Evolutionary conservation across 2,113 vertebrate species (phyloP).

Genomic region (Pao palembangensis): DNA sequence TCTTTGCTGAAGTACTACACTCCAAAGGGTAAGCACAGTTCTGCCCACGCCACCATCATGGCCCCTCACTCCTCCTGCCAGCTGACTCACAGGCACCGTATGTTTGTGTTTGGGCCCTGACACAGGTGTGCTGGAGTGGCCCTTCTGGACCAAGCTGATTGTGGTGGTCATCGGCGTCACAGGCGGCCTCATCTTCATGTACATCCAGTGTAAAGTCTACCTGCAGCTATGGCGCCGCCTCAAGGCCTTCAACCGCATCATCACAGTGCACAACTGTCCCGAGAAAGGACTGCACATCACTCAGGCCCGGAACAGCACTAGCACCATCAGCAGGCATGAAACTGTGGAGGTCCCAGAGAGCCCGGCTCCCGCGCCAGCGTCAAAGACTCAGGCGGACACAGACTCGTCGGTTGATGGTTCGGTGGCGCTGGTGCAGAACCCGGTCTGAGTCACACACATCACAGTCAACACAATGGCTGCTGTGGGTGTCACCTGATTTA

Average conservation of each 20-base stretch:
- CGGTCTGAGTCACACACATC: conserved; percentile 74
- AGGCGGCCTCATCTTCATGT: conserved; percentile 95
- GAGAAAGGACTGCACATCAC: conserved; percentile 82
- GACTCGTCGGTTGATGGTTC: conserved; percentile 68
- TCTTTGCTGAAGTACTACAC: conserved; percentile 65
- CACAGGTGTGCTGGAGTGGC: conserved; percentile 92
- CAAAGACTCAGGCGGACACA: conserved; percentile 70
- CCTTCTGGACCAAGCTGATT: conserved; percentile 96
- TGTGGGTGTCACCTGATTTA: not conserved
- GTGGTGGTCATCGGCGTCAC: conserved; percentile 91
- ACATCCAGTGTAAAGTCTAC: conserved; percentile 95
- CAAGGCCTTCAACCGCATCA: conserved; percentile 96
- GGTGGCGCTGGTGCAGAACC: conserved; percentile 70
- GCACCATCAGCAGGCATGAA: conserved; percentile 74
- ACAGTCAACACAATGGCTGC: not conserved
- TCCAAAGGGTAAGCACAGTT: conserved; percentile 55
- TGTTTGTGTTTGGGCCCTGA: conserved; percentile 4
- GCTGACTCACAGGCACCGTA: conserved; percentile 4
- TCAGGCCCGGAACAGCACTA: conserved; percentile 57
- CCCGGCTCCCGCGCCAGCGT: conserved; percentile 22
- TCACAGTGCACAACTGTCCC: conserved; percentile 97
- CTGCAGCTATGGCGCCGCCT: conserved; percentile 93
- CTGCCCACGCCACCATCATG: conserved; percentile 30
- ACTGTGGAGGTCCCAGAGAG: conserved; percentile 72
- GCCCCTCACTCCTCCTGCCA: conserved; percentile 3